These are phyloP conservation scores for Chlamydotis undulata DNA, from an alignment of 2,113 vertebrate species.

Conservation along the genomic window DNA sequence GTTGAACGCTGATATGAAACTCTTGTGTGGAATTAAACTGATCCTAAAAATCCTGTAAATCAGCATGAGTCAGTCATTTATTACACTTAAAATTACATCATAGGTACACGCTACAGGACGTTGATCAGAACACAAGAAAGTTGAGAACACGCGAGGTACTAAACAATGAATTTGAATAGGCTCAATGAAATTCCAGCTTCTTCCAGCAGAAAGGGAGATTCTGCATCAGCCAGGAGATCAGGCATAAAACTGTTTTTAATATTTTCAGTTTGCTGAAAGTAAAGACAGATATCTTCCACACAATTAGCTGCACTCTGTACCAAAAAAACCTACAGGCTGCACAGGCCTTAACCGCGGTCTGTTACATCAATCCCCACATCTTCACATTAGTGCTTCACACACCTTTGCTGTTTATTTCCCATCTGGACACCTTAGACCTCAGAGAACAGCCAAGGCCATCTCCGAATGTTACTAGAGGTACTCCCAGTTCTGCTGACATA, in stretches of 20 bases:
- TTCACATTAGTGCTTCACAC: background rate
- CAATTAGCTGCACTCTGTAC: background rate
- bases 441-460: background rate
- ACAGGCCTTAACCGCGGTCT: background rate
- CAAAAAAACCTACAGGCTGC: background rate
- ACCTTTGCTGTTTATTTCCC: background rate
- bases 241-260: background rate
- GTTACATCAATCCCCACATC: background rate
- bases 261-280: background rate
- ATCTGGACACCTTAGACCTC: background rate
- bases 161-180: background rate
- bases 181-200: background rate
- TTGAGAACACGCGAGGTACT: background rate
- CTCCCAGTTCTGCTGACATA: background rate
- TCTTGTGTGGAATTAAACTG: background rate
- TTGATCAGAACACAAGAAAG: background rate
- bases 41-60: background rate
- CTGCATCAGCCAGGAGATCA: background rate
- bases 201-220: background rate
- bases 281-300: background rate
- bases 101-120: rapidly evolving
- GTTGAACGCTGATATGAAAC: background rate
- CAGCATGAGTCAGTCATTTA: background rate
- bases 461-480: background rate
- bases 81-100: background rate